Percentiles rank a stretch among this genome's conserved stretches.
These are phyloP conservation scores for Heliornis fulica DNA, from an alignment of 2,113 vertebrate genomes.

Conservation along the genomic window DNA sequence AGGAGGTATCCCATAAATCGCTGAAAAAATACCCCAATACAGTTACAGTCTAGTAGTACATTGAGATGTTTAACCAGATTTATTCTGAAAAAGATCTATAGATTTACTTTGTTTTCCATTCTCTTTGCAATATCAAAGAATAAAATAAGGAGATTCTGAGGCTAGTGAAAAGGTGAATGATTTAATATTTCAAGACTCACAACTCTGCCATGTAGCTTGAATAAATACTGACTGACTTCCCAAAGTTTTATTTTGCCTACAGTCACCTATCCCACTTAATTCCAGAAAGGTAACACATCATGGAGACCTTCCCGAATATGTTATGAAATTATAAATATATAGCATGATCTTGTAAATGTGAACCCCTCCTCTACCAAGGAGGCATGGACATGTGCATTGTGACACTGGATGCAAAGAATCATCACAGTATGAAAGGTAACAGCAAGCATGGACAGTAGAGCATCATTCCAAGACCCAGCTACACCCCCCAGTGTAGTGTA, in stretches of 20 bases:
- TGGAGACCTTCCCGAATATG: neutral
- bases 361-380: neutral
- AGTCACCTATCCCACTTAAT: neutral
- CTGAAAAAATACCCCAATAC: neutral
- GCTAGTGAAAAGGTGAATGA: neutral
- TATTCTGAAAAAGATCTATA: neutral
- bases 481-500: neutral
- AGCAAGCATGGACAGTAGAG: accelerated
- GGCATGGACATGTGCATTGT: neutral
- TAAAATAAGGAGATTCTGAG: neutral
- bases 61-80: neutral
- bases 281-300: neutral
- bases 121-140: neutral
- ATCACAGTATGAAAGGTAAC: neutral
- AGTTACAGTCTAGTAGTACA: neutral
- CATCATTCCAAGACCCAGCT: neutral
- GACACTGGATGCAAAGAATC: neutral
- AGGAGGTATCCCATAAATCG: neutral
- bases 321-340: neutral
- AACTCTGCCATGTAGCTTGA: neutral
- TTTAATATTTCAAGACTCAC: neutral
- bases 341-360: neutral
- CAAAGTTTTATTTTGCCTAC: neutral
- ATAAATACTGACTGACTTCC: neutral
- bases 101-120: neutral